These are phyloP conservation scores for Bovichtus diacanthus DNA, from an alignment of 2,797 vertebrate species.

Conservation along the genomic window DNA sequence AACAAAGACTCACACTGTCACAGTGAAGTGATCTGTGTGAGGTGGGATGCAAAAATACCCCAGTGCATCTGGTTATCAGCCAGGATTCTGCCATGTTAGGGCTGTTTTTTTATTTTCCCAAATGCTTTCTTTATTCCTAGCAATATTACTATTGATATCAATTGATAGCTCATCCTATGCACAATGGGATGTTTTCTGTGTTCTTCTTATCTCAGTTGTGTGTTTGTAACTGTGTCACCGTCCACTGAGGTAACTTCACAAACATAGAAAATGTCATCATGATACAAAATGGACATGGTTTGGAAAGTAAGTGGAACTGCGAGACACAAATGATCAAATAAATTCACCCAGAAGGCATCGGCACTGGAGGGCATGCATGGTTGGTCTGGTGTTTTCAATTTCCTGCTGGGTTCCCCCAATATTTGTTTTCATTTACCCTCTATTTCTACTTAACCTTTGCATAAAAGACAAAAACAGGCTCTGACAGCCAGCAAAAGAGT, in stretches of 20 bases:
- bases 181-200: not conserved
- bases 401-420: conserved; percentile 54
- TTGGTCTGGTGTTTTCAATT: conserved; percentile 63
- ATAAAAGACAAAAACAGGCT: conserved; percentile 41
- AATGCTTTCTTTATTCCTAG: not conserved
- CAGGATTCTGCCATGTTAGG: not conserved
- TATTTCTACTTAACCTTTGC: conserved; percentile 56
- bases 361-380: conserved; percentile 27
- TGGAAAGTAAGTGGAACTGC: conserved; percentile 2
- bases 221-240: not conserved
- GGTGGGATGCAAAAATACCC: conserved; percentile 3
- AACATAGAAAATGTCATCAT: not conserved
- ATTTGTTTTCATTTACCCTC: conserved; percentile 64
- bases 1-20: conserved; percentile 23
- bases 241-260: not conserved
- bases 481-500: conserved; percentile 18
- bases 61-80: not conserved
- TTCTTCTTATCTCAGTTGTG: not conserved
- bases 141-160: not conserved
- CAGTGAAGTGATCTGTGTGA: conserved; percentile 28
- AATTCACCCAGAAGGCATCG: conserved; percentile 29
- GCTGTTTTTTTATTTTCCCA: not conserved
- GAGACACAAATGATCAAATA: conserved; percentile 25
- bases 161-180: not conserved
- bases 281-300: not conserved